Conservation (phyloP, 1,140 invertebrate genomes). For the Coelopa frigida region DNA sequence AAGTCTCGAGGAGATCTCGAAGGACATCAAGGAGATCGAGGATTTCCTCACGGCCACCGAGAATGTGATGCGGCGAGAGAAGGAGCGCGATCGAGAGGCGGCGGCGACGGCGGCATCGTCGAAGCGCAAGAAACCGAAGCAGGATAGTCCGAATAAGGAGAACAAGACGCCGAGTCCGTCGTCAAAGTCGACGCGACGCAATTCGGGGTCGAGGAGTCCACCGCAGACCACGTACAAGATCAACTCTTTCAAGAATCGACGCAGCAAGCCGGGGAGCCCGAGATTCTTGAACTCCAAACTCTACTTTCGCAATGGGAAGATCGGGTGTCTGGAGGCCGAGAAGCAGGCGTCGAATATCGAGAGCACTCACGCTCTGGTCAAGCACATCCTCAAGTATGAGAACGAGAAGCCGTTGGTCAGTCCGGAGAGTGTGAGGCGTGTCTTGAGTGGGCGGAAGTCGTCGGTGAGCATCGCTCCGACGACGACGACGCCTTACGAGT, state of each 20-base stretch:
- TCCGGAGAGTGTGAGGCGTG: constrained; percentile 33
- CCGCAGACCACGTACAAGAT: constrained; percentile 33
- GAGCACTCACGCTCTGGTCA: constrained; percentile 39
- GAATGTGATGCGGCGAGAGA: constrained; percentile 29
- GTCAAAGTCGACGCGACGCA: constrained; percentile 5
- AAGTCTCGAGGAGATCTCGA: constrained; percentile 42
- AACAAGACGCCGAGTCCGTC: constrained; percentile 30
- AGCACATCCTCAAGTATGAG: constrained; percentile 34
- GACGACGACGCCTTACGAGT: constrained; percentile 13
- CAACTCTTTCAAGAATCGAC: constrained; percentile 30
- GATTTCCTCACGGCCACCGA: constrained; percentile 42
- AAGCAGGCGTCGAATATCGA: constrained; percentile 37
- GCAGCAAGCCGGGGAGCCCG: constrained; percentile 29
- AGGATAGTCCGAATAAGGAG: constrained; percentile 29
- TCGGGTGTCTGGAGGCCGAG: constrained; percentile 40
- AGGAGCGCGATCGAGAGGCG: constrained; percentile 2
- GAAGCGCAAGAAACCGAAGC: constrained; percentile 8
- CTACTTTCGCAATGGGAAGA: constrained; percentile 40
- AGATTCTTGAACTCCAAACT: constrained; percentile 35
- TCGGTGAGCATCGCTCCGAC: background rate
- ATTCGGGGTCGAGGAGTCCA: constrained; percentile 17
- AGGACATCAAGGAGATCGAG: constrained; percentile 41
- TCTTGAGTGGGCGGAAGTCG: constrained; percentile 16
- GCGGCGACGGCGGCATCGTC: background rate
- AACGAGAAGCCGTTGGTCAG: constrained; percentile 39